These are phyloP conservation scores for Salpingus planirostris DNA, from an alignment of 2,888 invertebrate genomes.

Conservation along the genomic window DNA sequence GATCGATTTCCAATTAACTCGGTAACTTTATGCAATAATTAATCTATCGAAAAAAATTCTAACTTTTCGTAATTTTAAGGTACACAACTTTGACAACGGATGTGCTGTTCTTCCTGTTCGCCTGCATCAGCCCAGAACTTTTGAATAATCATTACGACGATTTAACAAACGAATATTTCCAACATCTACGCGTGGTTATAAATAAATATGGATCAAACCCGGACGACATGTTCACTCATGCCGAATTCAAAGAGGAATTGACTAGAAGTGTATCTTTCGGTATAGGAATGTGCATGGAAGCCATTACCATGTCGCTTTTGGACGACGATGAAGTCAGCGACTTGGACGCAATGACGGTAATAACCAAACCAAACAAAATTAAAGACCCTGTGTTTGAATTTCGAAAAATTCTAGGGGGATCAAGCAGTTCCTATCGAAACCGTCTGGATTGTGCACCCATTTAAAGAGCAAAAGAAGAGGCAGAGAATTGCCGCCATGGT, in stretches of 20 bases:
- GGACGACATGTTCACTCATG: constrained; percentile 48
- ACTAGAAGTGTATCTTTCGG: constrained; percentile 50
- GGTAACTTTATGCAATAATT: constrained; percentile 33
- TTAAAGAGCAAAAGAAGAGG: constrained; percentile 51
- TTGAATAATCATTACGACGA: constrained; percentile 50
- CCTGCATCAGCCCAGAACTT: constrained; percentile 53
- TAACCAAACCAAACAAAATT: no score
- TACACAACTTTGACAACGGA: constrained; percentile 52
- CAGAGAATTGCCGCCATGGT: constrained; percentile 54
- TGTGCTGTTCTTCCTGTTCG: constrained; percentile 50
- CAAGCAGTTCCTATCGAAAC: constrained; percentile 50
- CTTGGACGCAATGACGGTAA: constrained; percentile 48
- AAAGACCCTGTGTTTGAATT: constrained; percentile 1
- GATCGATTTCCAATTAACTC: constrained; percentile 62
- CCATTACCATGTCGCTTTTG: constrained; percentile 48
- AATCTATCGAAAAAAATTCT: neutral
- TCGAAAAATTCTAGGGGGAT: constrained; percentile 41
- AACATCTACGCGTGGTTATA: constrained; percentile 47
- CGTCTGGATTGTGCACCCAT: constrained; percentile 54
- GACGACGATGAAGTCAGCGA: constrained; percentile 50
- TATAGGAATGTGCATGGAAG: constrained; percentile 52
- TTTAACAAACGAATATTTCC: constrained; percentile 52
- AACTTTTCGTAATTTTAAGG: constrained; percentile 21
- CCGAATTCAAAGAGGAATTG: constrained; percentile 46
- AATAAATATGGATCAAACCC: constrained; percentile 49